Conservation (phyloP, 2,113 vertebrate species). For the Corythaixoides concolor region DNA sequence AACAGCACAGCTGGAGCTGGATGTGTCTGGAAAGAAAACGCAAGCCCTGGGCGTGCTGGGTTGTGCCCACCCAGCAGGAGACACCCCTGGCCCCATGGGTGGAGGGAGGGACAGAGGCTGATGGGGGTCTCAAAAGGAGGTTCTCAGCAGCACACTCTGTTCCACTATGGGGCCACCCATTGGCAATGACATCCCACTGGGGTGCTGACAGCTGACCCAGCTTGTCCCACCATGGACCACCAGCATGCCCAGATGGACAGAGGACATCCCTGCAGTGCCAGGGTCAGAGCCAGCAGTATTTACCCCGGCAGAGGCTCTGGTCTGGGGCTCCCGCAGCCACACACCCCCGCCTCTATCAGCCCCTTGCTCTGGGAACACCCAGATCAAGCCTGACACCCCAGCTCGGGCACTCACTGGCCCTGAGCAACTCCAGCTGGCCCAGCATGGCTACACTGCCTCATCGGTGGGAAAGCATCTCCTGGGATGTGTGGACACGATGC, state of each 20-base stretch:
- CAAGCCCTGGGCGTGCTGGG: not conserved
- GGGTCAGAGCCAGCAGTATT: not conserved
- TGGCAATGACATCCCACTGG: not conserved
- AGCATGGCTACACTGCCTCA: not conserved
- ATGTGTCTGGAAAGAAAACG: not conserved
- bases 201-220: not conserved
- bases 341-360: not conserved
- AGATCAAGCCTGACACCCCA: not conserved
- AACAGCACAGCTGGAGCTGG: not conserved
- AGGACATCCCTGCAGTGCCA: not conserved
- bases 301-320: not conserved
- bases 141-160: not conserved
- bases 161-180: not conserved
- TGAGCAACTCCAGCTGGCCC: not conserved
- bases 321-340: not conserved
- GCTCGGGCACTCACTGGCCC: not conserved
- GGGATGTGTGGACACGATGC: rapidly evolving
- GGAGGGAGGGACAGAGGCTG: not conserved
- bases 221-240: not conserved
- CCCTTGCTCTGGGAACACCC: not conserved
- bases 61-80: not conserved
- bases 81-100: rapidly evolving
- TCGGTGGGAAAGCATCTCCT: not conserved
- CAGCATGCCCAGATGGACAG: not conserved
- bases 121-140: not conserved